These are phyloP conservation scores for Hyphantria cunea DNA, from an alignment of 1,140 invertebrate species.

Conservation along the genomic window DNA sequence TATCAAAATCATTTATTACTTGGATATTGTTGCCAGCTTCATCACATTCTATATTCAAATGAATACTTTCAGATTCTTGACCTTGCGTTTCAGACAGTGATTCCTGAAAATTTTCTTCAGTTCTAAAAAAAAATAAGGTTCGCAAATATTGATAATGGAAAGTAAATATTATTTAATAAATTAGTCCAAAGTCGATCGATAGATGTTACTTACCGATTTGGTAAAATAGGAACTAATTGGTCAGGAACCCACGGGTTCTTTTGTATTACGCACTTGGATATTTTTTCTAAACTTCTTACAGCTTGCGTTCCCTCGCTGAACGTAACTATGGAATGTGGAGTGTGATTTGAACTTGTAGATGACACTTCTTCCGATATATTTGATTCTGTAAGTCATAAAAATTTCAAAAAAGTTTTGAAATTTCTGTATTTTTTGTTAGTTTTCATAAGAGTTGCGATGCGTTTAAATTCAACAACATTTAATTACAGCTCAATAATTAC, in stretches of 20 bases:
- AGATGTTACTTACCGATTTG: conserved; percentile 14
- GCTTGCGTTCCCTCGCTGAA: conserved; percentile 24
- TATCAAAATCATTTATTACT: neutral
- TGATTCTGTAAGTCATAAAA: neutral
- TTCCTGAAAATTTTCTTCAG: too few species aligned
- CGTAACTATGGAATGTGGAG: neutral
- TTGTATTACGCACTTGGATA: conserved; percentile 29
- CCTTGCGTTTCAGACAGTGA: too few species aligned
- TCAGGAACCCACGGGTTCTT: conserved; percentile 29
- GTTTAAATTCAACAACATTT: too few species aligned
- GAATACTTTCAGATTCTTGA: too few species aligned
- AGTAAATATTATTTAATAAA: neutral
- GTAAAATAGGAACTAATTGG: conserved; percentile 23
- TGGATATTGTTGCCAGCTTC: neutral
- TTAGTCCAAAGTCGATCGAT: neutral
- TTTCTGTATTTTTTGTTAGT: too few species aligned
- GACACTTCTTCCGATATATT: neutral
- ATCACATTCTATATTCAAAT: too few species aligned
- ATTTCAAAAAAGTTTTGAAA: neutral
- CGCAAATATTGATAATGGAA: too few species aligned
- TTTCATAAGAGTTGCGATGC: too few species aligned
- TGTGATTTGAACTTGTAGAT: conserved; percentile 14
- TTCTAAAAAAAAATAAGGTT: too few species aligned
- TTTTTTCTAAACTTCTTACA: conserved; percentile 29
- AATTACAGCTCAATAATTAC: too few species aligned